phyloP scores from a whole-genome alignment of 1,140 invertebrate genomes.

The Euura saliciscinereae region DNA sequence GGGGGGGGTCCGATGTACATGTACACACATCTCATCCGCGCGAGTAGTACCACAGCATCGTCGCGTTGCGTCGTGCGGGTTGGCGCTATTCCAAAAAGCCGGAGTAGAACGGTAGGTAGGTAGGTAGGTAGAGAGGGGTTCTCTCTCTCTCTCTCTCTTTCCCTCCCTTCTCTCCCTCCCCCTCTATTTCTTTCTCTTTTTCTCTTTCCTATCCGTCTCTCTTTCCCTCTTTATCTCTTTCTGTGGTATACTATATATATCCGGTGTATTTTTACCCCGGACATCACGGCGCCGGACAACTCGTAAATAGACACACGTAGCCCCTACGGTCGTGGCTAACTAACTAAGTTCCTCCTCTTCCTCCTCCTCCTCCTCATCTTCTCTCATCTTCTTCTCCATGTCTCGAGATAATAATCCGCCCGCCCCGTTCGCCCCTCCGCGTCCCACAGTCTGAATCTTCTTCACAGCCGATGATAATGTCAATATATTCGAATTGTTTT shows the following conservation, averaged over 20 bases:
- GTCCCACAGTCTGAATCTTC: too few relatives aligned
- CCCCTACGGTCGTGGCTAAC: not conserved
- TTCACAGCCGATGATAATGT: too few relatives aligned
- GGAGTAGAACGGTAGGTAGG: not conserved
- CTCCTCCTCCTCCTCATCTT: conserved; percentile 3
- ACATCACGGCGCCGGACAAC: conserved; percentile 62
- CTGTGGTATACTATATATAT: conserved; percentile 19
- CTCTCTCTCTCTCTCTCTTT: not conserved
- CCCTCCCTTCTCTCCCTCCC: not conserved
- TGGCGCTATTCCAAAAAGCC: not conserved
- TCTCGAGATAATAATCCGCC: not conserved
- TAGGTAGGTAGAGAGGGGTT: not conserved
- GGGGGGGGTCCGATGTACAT: too few relatives aligned
- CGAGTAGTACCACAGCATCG: too few relatives aligned
- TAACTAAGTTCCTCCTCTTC: not conserved
- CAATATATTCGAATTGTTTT: too few relatives aligned
- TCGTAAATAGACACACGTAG: conserved; percentile 57
- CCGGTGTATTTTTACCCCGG: conserved; percentile 60
- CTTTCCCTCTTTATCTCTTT: too few relatives aligned
- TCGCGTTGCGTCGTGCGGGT: not conserved
- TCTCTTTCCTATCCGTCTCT: conserved; percentile 28
- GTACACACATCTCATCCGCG: too few relatives aligned
- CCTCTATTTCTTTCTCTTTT: not conserved
- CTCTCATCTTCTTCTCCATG: conserved; percentile 8
- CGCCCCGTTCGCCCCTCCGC: too few relatives aligned